A percentile compares a stretch with the other conserved stretches of the same genome.
These are phyloP conservation scores for Emydura subglobosa DNA, from an alignment of 2,113 vertebrate species.

Conservation along the genomic window DNA sequence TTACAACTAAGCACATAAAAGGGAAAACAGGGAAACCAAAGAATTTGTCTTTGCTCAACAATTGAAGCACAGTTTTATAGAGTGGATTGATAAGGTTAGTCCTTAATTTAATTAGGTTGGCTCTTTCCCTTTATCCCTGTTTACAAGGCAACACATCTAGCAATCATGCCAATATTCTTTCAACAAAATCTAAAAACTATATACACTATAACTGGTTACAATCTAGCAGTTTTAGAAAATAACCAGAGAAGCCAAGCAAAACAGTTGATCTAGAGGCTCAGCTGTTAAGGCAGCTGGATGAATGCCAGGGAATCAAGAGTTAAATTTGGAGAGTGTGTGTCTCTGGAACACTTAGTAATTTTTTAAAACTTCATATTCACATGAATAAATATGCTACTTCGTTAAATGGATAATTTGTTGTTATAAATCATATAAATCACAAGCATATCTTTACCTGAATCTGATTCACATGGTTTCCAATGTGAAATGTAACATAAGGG, in stretches of 20 bases:
- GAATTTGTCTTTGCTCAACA: not conserved
- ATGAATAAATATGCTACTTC: not conserved
- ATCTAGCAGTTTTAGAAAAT: slow-evolving; percentile 24
- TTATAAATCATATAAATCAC: too few species aligned
- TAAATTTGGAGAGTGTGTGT: not conserved
- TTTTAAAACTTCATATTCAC: not conserved
- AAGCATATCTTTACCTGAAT: not conserved
- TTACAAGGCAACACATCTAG: slow-evolving; percentile 26
- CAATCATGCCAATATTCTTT: slow-evolving; percentile 1
- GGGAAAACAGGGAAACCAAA: slow-evolving; percentile 9
- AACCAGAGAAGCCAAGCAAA: slow-evolving; percentile 31
- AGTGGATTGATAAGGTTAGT: slow-evolving; percentile 30
- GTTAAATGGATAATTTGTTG: not conserved
- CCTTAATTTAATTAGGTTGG: slow-evolving; percentile 1
- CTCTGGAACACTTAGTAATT: not conserved
- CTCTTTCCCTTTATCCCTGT: not conserved
- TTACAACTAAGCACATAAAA: not conserved
- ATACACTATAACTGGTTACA: not conserved
- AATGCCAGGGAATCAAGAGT: slow-evolving; percentile 23
- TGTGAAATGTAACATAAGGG: not conserved
- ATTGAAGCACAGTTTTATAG: not conserved
- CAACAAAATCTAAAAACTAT: slow-evolving; percentile 18
- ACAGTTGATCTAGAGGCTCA: slow-evolving; percentile 58
- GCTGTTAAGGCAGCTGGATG: slow-evolving; percentile 43
- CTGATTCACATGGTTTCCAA: not conserved